Percentiles rank a stretch among this genome's conserved stretches.
Evolutionary conservation across 2,888 invertebrate species (phyloP).

Genomic region (Ormyrus labotus): DNA sequence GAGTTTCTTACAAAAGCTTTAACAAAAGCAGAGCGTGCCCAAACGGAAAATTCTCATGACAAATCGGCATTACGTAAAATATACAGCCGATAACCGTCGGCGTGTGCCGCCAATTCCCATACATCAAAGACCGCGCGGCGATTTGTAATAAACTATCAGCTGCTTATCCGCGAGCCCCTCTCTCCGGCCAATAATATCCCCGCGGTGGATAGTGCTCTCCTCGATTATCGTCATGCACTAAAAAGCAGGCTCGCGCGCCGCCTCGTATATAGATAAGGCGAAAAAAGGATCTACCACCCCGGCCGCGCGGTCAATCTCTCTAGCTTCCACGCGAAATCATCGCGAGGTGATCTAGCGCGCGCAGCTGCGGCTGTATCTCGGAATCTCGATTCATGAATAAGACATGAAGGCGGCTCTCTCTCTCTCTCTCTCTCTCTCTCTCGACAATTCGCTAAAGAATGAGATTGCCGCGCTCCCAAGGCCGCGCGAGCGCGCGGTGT

Average conservation of each 20-base stretch:
- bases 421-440: neutral
- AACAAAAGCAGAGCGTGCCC: too few relatives aligned
- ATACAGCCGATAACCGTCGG: too few relatives aligned
- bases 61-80: too few relatives aligned
- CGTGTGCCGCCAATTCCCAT: too few relatives aligned
- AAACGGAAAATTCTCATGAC: too few relatives aligned
- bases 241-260: constrained; percentile 5
- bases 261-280: neutral
- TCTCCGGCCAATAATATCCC: neutral
- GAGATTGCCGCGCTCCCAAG: constrained; percentile 31
- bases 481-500: constrained; percentile 15
- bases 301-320: too few relatives aligned
- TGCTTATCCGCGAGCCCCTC: neutral
- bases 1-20: too few relatives aligned
- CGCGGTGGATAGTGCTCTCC: neutral
- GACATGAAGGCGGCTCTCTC: constrained; percentile 30
- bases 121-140: too few relatives aligned
- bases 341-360: constrained; percentile 18
- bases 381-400: constrained; percentile 45
- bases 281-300: neutral
- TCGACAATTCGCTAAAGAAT: constrained; percentile 16
- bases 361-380: constrained; percentile 14
- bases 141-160: too few relatives aligned
- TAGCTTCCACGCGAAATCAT: constrained; percentile 7
- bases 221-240: constrained; percentile 34